These are phyloP conservation scores for Lasioglossum villosulum DNA, from an alignment of 2,888 invertebrate genomes.

Conservation along the genomic window DNA sequence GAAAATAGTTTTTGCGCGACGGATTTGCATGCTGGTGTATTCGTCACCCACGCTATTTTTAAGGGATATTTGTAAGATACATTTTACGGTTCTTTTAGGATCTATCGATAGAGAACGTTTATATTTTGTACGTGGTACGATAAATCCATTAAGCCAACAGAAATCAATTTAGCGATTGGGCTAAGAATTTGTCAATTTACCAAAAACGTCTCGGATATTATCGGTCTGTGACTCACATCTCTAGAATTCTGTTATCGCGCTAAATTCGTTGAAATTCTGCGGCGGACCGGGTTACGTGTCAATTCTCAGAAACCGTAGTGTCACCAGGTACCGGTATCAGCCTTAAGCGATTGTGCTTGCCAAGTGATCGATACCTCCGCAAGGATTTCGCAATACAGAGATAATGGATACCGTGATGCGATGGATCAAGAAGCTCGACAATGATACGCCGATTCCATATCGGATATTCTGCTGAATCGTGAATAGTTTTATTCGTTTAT, in stretches of 20 bases:
- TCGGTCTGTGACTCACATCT: background rate
- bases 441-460: background rate
- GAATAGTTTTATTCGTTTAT: background rate
- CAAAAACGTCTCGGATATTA: background rate
- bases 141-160: background rate
- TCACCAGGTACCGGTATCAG: constrained; percentile 33
- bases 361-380: constrained; percentile 66
- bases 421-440: constrained; percentile 61
- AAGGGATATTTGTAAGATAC: background rate
- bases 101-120: too few relatives aligned
- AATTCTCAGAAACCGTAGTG: constrained; percentile 29
- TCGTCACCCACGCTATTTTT: background rate
- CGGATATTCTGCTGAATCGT: background rate
- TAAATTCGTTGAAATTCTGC: constrained; percentile 29
- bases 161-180: background rate
- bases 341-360: constrained; percentile 19
- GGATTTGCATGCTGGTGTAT: background rate
- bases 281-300: constrained; percentile 2
- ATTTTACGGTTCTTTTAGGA: background rate
- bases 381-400: constrained; percentile 53
- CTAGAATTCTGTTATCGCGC: background rate
- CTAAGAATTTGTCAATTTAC: background rate
- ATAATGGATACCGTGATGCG: constrained; percentile 62
- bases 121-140: too few relatives aligned
- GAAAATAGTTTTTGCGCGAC: background rate